Conservation (phyloP, 1,140 invertebrate genomes). For the Meloidogyne floridensis region DNA sequence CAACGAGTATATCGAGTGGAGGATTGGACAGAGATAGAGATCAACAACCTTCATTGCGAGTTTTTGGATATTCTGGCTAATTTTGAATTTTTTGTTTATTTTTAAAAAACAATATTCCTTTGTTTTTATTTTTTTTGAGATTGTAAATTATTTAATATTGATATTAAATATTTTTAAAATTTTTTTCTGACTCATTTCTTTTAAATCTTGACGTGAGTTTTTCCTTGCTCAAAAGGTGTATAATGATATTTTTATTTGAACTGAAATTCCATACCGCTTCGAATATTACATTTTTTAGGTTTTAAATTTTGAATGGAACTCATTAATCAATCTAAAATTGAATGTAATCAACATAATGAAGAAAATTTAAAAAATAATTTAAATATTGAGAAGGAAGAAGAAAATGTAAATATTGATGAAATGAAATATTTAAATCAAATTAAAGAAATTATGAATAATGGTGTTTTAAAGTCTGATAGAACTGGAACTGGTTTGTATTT, state of each 20-base stretch:
- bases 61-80: slow-evolving; percentile 41
- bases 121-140: no score
- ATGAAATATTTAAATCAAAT: slow-evolving; percentile 75
- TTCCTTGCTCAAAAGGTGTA: no score
- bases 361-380: neutral
- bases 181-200: no score
- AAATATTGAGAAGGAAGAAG: neutral
- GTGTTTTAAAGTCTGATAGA: slow-evolving; percentile 77
- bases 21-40: slow-evolving; percentile 30
- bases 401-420: slow-evolving; percentile 60
- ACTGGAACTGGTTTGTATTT: slow-evolving; percentile 74
- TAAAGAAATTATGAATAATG: slow-evolving; percentile 73
- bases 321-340: neutral
- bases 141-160: no score
- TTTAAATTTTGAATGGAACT: neutral
- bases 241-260: no score
- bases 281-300: no score
- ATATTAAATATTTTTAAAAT: no score
- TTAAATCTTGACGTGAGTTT: no score
- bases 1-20: slow-evolving; percentile 23
- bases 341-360: neutral
- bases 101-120: no score
- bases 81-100: neutral
- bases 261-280: no score
- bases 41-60: slow-evolving; percentile 34